Conservation (phyloP, 1,140 invertebrate genomes). For the Heliconius nattereri region DNA sequence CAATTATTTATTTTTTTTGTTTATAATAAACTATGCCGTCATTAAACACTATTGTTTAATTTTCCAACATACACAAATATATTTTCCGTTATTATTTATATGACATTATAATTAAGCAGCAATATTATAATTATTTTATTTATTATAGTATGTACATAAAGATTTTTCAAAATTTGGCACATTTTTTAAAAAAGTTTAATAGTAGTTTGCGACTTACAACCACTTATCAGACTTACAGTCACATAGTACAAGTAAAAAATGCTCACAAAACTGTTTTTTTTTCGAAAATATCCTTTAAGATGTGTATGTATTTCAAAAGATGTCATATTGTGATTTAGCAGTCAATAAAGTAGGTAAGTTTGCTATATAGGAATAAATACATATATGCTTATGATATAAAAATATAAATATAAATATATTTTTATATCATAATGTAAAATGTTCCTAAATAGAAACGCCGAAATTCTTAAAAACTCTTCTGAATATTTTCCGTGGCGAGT, state of each 20-base stretch:
- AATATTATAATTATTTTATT: background rate
- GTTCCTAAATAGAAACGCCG: too few relatives aligned
- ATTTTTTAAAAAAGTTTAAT: background rate
- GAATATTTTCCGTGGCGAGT: too few relatives aligned
- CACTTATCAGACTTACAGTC: slow-evolving; percentile 1
- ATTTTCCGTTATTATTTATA: background rate
- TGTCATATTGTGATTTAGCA: too few relatives aligned
- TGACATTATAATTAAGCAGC: background rate
- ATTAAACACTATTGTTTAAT: background rate
- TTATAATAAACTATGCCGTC: background rate
- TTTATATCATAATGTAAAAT: too few relatives aligned
- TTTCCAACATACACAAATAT: background rate
- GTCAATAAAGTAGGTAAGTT: too few relatives aligned
- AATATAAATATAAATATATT: too few relatives aligned
- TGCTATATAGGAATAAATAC: too few relatives aligned
- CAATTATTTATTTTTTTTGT: background rate
- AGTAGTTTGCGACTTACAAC: slow-evolving; percentile 13
- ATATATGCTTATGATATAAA: too few relatives aligned
- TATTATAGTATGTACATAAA: background rate
- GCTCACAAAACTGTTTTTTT: background rate
- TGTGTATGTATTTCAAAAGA: too few relatives aligned
- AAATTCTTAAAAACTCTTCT: too few relatives aligned
- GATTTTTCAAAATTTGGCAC: background rate
- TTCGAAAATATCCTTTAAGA: background rate
- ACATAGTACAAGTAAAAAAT: background rate